These are phyloP conservation scores for Nezara viridula DNA, from an alignment of 2,888 invertebrate species.

Conservation along the genomic window DNA sequence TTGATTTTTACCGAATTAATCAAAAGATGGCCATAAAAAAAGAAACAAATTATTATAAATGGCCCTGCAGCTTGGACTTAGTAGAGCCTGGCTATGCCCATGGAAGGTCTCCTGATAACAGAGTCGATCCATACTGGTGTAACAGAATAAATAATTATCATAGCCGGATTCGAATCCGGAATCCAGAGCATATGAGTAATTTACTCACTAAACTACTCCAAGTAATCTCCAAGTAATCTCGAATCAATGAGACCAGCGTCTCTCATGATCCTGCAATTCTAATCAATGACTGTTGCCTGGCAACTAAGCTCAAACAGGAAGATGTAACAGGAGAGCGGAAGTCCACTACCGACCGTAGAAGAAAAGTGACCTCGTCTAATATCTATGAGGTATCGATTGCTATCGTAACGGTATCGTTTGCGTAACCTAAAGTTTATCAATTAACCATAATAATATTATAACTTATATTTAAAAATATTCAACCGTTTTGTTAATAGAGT, in stretches of 20 bases:
- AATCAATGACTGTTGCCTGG: conserved; percentile 19
- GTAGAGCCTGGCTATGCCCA: too few species aligned
- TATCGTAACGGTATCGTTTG: neutral
- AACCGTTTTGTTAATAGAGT: neutral
- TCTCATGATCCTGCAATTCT: neutral
- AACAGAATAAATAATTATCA: too few species aligned
- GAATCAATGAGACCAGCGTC: neutral
- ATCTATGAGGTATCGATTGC: neutral
- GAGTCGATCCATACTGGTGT: too few species aligned
- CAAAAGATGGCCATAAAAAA: too few species aligned
- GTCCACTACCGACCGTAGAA: neutral
- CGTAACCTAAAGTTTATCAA: neutral
- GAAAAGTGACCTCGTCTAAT: conserved; percentile 25
- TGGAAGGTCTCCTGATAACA: too few species aligned
- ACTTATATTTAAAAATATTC: neutral
- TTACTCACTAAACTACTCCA: too few species aligned
- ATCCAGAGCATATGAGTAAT: too few species aligned
- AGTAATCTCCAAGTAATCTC: too few species aligned
- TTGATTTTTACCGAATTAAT: too few species aligned
- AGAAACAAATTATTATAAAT: too few species aligned
- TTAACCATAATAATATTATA: neutral
- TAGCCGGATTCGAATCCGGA: too few species aligned
- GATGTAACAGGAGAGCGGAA: conserved; percentile 39
- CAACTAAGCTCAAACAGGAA: conserved; percentile 46
- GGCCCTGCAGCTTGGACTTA: too few species aligned